Base-by-base conservation (phyloP, 2,113 vertebrate genomes). In the Peucedramus taeniatus region DNA sequence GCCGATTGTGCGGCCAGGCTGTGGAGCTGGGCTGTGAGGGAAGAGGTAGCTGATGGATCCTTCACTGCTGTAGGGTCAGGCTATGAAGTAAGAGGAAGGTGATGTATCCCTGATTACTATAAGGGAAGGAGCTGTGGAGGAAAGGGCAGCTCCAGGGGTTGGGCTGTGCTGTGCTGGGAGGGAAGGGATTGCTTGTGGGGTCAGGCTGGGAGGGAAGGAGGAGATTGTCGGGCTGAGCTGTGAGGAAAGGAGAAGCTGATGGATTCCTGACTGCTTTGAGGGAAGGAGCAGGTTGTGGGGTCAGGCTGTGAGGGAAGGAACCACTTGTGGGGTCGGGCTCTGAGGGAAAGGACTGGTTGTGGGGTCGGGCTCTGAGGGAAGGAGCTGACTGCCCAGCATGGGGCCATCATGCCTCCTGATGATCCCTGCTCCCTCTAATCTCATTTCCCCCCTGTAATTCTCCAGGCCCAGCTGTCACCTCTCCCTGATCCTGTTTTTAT, bases 251-350 rank as follows among this genome's bases (percentile, higher is more conserved):
- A 21, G 28, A 42, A 64, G 39, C 39, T 42, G 61, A 10, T 11
- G 14, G 14, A 22, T 42, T 13, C 39, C 39, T 64, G 39, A 31
- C 28, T 42, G 20, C 61, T 23, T 8, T 18, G 33, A 23, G 4
- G 40, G 24, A 76, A 21, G n/a, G 28, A 0, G 15, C 7, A 30
- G 7, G 10, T 51, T 53, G 28, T 54, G 30, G 53, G 30, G 30
- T 33, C 30, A 4, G 2, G 37, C 8, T 28, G 7, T 0, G 44
- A 30, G 18, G 59, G 42, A 56, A 8, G 4, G 37, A 1, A 2
- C 17, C 0, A 3, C 1, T 8, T 63, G 21, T 37, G 20, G 44
- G n/a, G 15, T 7, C 3, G 0, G 12, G 45, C 8, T 35, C 7
- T 9, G 51, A 15, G 13, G 47, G 45, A 63, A 15, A 3, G 42